Conservation (phyloP, 2,113 vertebrate species). For the Terrapene triunguis region DNA sequence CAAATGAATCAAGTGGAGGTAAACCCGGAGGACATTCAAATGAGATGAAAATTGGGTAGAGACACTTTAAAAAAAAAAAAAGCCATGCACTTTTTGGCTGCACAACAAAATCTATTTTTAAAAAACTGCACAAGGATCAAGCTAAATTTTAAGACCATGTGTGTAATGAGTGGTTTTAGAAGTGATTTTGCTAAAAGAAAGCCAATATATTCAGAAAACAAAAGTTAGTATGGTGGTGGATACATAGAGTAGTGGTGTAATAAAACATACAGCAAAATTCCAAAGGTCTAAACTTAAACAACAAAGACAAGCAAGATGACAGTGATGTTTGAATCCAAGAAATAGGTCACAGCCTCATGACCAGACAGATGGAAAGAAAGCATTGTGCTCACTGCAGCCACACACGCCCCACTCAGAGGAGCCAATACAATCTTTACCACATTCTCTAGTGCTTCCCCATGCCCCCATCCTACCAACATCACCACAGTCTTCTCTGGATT, state of each 20-base stretch:
- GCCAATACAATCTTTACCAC: fast-evolving
- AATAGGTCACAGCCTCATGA: neutral
- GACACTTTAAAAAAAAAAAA: neutral
- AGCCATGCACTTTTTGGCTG: neutral
- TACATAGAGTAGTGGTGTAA: neutral
- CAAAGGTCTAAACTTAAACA: neutral
- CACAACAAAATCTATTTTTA: conserved; percentile 50
- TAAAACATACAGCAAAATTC: neutral
- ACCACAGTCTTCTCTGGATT: neutral
- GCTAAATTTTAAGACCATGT: neutral
- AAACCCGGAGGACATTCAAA: conserved; percentile 24
- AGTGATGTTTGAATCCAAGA: neutral
- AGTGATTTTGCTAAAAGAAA: neutral
- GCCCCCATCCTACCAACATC: neutral
- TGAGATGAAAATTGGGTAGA: conserved; percentile 38
- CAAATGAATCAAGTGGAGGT: neutral
- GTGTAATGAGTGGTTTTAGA: neutral
- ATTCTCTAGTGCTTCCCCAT: neutral
- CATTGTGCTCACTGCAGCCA: neutral
- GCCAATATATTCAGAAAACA: neutral
- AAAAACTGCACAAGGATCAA: neutral
- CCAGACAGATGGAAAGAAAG: neutral
- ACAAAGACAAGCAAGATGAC: neutral
- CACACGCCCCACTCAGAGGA: neutral
- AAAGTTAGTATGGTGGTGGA: neutral